These are phyloP conservation scores for Periparus ater DNA, from an alignment of 2,797 vertebrate species.

Conservation along the genomic window DNA sequence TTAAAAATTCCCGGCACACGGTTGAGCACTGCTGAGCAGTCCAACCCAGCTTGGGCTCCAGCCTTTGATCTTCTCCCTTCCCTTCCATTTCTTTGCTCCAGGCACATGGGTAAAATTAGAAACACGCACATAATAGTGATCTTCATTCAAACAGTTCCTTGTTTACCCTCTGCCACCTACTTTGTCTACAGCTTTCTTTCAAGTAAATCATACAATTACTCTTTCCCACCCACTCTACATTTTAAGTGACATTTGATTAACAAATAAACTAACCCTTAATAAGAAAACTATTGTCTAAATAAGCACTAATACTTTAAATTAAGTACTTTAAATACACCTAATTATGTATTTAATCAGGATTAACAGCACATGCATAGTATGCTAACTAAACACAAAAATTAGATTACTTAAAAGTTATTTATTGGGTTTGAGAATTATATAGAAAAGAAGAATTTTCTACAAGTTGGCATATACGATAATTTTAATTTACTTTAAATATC, in stretches of 20 bases:
- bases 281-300: constrained; percentile 66
- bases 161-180: constrained; percentile 36
- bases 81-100: neutral
- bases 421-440: neutral
- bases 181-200: constrained; percentile 52
- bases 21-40: fast-evolving
- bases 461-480: neutral
- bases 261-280: constrained; percentile 52
- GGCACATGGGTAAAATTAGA: constrained; percentile 11
- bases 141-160: constrained; percentile 20
- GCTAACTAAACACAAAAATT: constrained; percentile 34
- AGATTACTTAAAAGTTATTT: constrained; percentile 12
- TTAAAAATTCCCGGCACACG: neutral
- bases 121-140: neutral
- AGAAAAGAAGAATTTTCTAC: neutral
- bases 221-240: constrained; percentile 36
- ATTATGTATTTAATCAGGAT: constrained; percentile 57
- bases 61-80: neutral
- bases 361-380: constrained; percentile 29
- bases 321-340: constrained; percentile 55
- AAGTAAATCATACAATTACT: constrained; percentile 47
- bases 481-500: neutral
- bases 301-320: constrained; percentile 55
- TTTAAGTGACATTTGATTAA: constrained; percentile 57
- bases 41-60: neutral